Base-by-base conservation (phyloP, 2,113 vertebrate genomes). In the Eubucco bourcierii region DNA sequence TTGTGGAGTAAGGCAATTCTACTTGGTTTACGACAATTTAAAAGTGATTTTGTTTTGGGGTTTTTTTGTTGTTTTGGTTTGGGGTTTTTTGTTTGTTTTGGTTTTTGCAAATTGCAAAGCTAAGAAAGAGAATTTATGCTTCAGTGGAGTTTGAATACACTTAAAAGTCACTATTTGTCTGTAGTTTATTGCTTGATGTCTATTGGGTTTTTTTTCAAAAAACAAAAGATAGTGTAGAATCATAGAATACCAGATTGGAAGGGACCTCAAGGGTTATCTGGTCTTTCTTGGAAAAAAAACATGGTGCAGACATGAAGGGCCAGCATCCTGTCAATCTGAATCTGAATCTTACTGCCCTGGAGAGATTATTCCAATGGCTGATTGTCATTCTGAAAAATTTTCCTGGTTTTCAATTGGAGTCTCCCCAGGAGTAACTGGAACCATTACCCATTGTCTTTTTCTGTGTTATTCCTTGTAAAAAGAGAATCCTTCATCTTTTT, bases 1-100 rank as follows among this genome's bases (percentile, higher is more conserved):
- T 60, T 60, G 41, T 90, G 93, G 50, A 95, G 58, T 88, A 78
- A 90, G 78, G 44, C 66, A 28, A 75, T 75, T 84, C 63, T 79
- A 34, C 59, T 67, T 83, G 74, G 75, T 91, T 90, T 67, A 61
- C 56, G 91, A 29, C 74, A 71, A 83, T 77, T 85, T 91, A 41
- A 41, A 41, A 41, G 41, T 41, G 41, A 41, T 41, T 41, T 41
- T 41, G 41, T 41, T 41, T 41, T 20, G 47, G 9, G 20, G 23
- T 50, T 21, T 50, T 50, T 21, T 50, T 21, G 23, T 20, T 10
- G 21, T 50, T 21, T 50, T 50, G 20, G 20, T 11, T 23, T 50
- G 20, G 4, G n/a, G n/a, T n/a, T n/a, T n/a, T n/a, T n/a, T n/a
- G n/a, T n/a, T n/a, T n/a, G n/a, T 50, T 50, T 21, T 50, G 21